Conservation (phyloP, 2,797 vertebrate species). For the Pseudochaenichthys georgianus region DNA sequence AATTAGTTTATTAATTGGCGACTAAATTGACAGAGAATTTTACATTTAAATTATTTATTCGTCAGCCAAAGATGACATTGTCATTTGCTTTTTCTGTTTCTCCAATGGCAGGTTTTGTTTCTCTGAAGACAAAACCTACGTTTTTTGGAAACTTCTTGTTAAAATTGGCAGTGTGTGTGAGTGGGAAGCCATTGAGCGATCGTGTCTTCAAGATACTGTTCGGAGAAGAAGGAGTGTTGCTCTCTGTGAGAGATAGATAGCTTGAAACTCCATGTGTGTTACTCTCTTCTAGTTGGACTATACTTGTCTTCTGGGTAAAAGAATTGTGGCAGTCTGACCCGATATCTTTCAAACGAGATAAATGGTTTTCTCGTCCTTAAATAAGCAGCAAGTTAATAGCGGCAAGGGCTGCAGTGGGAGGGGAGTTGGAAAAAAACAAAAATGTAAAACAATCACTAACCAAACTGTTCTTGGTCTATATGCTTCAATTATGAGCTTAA, state of each 20-base stretch:
- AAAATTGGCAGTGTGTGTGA: not conserved
- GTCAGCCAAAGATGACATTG: no score
- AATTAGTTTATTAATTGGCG: not conserved
- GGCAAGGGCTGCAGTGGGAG: not conserved
- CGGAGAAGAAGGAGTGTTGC: not conserved
- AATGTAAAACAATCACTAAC: slow-evolving; percentile 1
- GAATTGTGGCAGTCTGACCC: not conserved
- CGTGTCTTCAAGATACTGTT: slow-evolving; percentile 1
- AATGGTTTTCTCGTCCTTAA: not conserved
- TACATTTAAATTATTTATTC: no score
- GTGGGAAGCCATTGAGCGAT: not conserved
- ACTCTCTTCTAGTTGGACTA: not conserved
- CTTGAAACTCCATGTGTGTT: not conserved
- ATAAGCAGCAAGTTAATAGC: not conserved
- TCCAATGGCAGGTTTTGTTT: no score
- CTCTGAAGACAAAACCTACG: no score
- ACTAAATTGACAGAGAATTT: no score
- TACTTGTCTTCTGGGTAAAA: slow-evolving; percentile 4
- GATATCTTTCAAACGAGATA: slow-evolving; percentile 1
- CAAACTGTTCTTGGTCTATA: slow-evolving; percentile 41
- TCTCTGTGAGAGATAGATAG: not conserved
- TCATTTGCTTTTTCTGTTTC: no score
- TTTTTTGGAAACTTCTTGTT: not conserved
- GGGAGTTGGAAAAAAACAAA: not conserved
- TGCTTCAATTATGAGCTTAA: slow-evolving; percentile 55